A percentile compares a stretch with the other conserved stretches of the same genome.
These are phyloP conservation scores for Chiloscyllium plagiosum DNA, from an alignment of 2,113 vertebrate species.

Conservation along the genomic window DNA sequence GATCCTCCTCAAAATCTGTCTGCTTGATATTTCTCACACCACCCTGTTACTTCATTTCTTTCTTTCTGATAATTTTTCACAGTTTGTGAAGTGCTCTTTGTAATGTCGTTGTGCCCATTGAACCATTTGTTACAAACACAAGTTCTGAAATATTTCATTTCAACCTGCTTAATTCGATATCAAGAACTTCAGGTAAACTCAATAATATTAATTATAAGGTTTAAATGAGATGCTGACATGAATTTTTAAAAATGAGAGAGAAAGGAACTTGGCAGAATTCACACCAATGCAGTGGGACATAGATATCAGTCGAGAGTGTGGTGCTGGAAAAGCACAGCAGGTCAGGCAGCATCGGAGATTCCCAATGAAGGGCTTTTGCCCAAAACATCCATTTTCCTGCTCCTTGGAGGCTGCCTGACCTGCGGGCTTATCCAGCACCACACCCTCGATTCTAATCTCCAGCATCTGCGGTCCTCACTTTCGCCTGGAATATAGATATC, in stretches of 20 bases:
- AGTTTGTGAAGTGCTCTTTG: background rate
- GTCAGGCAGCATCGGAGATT: too few relatives aligned
- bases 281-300: background rate
- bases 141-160: background rate
- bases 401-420: too few relatives aligned
- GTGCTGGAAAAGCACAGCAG: too few relatives aligned
- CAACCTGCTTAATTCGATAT: background rate
- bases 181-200: background rate
- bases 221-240: background rate
- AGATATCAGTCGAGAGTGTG: background rate
- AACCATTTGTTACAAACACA: background rate
- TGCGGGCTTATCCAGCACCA: too few relatives aligned
- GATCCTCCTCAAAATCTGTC: background rate
- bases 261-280: background rate
- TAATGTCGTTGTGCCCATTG: background rate
- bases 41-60: background rate
- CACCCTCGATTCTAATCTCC: too few relatives aligned
- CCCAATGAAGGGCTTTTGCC: too few relatives aligned
- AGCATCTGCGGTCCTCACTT: too few relatives aligned
- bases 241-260: background rate
- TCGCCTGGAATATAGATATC: background rate
- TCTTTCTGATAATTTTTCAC: background rate
- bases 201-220: background rate
- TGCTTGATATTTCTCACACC: background rate
- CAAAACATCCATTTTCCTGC: too few relatives aligned